Evolutionary conservation across 2,113 vertebrate genomes (phyloP), one percentile per base, ranked within the genome.

Genomic region (Copsychus sechellarum): DNA sequence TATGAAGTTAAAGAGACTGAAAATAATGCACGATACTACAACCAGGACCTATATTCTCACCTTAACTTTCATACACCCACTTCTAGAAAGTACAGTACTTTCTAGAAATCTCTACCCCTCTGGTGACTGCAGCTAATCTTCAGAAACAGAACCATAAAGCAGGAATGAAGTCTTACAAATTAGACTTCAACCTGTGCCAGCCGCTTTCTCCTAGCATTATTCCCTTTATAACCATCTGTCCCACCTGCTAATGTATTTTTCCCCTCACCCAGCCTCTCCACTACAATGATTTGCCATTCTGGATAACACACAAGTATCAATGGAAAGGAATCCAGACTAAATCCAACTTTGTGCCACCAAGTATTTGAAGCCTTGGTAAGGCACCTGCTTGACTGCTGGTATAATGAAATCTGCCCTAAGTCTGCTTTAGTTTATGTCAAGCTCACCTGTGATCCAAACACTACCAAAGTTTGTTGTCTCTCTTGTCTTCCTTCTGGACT

Each of bases 181-280:
- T 21, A 95, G 88, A 95, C 36, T 86, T 74, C 71, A 79, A 71
- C 50, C 50, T 56, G 57, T 89, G 51, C 29, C 86, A 94, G 81
- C 86, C 92, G 81, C 47, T 95, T 81, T 84, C 72, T 72, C 54
- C 80, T 43, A 81, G 29, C 64, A 54, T 85, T 89, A 91, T 64
- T 92, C 81, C 51, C 65, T 85, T 88, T 88, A 82, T 14, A 65
- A 64, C 90, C 92, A 96, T 90, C 94, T 95, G 96, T 91, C 61
- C 71, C 83, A 94, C 90, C 88, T 81, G 77, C 57, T 90, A 69
- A 64, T 45, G 31, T 18, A 64, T 62, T 90, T 74, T 73, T 31
- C 61, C 67, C 50, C 53, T 67, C 47, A 53, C 36, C 53, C 17
- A 81, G n/a, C 12, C 38, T 58, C 71, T 88, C 72, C 43, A 62